Conservation (phyloP, 92 coral and sea anemone species). For the Phenganax subtilis region DNA sequence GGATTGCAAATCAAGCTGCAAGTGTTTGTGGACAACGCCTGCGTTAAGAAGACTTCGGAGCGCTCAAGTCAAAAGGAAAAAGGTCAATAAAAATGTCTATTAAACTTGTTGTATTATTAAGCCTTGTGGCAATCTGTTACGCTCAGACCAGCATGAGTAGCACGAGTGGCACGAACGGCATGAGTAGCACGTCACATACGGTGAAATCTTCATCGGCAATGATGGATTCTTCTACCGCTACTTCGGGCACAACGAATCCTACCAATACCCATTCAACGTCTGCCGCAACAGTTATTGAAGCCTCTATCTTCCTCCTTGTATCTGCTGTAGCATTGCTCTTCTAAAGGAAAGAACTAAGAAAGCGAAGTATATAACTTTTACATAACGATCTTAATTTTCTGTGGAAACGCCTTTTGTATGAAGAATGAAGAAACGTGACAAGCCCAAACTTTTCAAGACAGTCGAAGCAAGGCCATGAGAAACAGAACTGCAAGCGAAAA, state of each 20-base stretch:
- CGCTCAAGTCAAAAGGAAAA: not conserved
- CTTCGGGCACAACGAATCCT: not conserved
- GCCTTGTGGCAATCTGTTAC: not conserved
- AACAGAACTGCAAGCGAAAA: not conserved
- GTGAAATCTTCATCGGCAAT: not conserved
- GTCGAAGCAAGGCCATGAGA: not conserved
- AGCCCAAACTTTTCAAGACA: not conserved
- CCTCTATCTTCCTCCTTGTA: not conserved
- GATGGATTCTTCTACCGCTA: too few relatives aligned
- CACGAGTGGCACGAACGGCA: too few relatives aligned
- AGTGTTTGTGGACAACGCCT: constrained; percentile 37
- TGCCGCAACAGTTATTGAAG: not conserved
- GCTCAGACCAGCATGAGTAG: not conserved
- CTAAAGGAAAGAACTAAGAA: not conserved
- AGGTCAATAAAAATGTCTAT: constrained; percentile 11
- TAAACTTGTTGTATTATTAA: constrained; percentile 32
- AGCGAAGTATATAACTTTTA: not conserved
- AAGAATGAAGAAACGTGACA: not conserved
- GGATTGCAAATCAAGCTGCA: not conserved
- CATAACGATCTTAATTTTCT: not conserved
- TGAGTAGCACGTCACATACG: too few relatives aligned
- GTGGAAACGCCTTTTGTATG: constrained; percentile 5
- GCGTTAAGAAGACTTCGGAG: not conserved
- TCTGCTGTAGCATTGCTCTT: constrained; percentile 7
- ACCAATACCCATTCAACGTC: not conserved